These are phyloP conservation scores for Chrysochloris asiatica DNA, from an alignment of 2,113 vertebrate genomes.

Conservation along the genomic window DNA sequence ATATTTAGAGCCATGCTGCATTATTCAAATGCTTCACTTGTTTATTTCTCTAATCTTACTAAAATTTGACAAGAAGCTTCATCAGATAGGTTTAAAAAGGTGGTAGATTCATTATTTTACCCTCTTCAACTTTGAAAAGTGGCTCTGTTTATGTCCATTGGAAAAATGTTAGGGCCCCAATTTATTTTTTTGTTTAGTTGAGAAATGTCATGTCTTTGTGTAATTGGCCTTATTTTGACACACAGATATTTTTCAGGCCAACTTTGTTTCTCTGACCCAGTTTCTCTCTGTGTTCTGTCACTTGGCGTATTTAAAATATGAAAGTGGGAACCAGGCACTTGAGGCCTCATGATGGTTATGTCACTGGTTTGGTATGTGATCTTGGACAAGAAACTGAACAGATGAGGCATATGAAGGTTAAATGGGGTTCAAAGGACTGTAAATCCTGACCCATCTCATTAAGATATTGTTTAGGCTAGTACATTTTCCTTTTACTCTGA, in stretches of 20 bases:
- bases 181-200: conserved; percentile 69
- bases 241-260: conserved; percentile 57
- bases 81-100: conserved; percentile 9
- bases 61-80: conserved; percentile 21
- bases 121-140: conserved; percentile 18
- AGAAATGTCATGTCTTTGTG: conserved; percentile 61
- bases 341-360: conserved; percentile 66
- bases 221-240: conserved; percentile 69
- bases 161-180: not conserved
- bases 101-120: conserved; percentile 34
- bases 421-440: conserved; percentile 56
- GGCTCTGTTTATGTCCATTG: not conserved
- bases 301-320: conserved; percentile 74
- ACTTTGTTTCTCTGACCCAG: conserved; percentile 75
- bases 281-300: conserved; percentile 69
- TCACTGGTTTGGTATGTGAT: conserved; percentile 77
- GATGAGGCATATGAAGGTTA: conserved; percentile 71
- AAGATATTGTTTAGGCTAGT: conserved; percentile 53
- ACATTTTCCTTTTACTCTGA: not conserved
- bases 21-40: conserved; percentile 45
- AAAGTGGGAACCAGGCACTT: conserved; percentile 70
- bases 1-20: conserved; percentile 17
- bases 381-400: conserved; percentile 69
- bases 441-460: conserved; percentile 59
- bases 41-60: conserved; percentile 32